Evolutionary conservation across 2,113 vertebrate genomes (phyloP).

Genomic region (Jacana jacana): DNA sequence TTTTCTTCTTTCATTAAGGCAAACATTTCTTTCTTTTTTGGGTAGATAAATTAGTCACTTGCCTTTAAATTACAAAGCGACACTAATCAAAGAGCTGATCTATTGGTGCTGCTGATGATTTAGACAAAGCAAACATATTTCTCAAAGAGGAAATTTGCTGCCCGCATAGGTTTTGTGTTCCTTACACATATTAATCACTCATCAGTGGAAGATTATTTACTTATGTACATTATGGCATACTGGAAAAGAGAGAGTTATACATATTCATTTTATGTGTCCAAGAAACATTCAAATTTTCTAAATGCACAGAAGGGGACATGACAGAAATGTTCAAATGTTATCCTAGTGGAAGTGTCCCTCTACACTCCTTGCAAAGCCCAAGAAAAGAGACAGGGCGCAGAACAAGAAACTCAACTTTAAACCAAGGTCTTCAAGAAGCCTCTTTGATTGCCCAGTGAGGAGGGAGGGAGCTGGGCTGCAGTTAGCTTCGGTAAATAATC

Average conservation of each 20-base stretch:
- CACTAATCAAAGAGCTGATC: not conserved
- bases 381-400: not conserved
- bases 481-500: not conserved
- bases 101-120: not conserved
- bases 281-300: not conserved
- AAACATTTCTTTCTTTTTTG: not conserved
- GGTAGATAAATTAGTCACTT: not conserved
- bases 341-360: not conserved
- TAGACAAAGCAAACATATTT: not conserved
- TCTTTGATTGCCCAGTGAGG: not conserved
- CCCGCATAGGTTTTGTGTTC: not conserved
- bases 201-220: not conserved
- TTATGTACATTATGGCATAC: not conserved
- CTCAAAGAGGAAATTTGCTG: not conserved
- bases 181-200: not conserved
- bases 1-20: not conserved
- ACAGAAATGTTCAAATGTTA: not conserved
- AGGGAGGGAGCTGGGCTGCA: not conserved
- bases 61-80: not conserved
- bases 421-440: not conserved
- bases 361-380: not conserved
- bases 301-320: not conserved
- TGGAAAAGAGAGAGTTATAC: not conserved
- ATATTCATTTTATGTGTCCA: not conserved
- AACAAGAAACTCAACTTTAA: not conserved